Evolutionary conservation across 1,140 invertebrate genomes (phyloP).

Genomic region (Rhopalosiphum padi): DNA sequence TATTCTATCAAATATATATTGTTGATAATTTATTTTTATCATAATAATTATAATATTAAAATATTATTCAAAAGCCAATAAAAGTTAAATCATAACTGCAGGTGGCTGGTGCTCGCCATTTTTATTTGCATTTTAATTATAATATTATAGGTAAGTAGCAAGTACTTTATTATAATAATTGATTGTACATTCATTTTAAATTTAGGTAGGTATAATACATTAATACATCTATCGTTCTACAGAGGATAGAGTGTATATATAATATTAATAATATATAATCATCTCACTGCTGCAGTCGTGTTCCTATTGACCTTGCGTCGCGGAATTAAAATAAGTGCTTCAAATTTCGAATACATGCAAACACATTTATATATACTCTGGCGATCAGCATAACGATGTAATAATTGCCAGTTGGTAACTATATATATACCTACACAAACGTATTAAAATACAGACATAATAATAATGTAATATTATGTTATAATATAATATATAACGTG

Average conservation of each 20-base stretch:
- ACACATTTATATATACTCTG: not conserved
- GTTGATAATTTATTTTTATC: not conserved
- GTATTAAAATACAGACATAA: not conserved
- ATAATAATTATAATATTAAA: not conserved
- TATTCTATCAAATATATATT: not conserved
- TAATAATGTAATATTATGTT: not conserved
- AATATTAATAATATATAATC: slow-evolving; percentile 16
- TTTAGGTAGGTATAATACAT: not conserved
- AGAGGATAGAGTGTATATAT: not conserved
- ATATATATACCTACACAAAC: not conserved
- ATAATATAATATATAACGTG: not conserved
- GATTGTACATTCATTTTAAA: not conserved
- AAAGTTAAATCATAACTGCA: not conserved
- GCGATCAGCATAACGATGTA: not conserved
- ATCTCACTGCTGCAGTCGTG: not conserved
- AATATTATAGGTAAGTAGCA: not conserved
- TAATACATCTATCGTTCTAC: not conserved
- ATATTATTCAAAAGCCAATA: not conserved
- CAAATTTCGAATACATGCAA: not conserved
- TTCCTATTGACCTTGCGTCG: not conserved
- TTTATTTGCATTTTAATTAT: not conserved
- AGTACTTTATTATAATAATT: not conserved
- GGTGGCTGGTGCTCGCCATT: too few relatives aligned
- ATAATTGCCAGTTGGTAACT: not conserved
- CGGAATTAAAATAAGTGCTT: not conserved